Conservation (phyloP, 1,140 invertebrate genomes). For the Calycopis cecrops region DNA sequence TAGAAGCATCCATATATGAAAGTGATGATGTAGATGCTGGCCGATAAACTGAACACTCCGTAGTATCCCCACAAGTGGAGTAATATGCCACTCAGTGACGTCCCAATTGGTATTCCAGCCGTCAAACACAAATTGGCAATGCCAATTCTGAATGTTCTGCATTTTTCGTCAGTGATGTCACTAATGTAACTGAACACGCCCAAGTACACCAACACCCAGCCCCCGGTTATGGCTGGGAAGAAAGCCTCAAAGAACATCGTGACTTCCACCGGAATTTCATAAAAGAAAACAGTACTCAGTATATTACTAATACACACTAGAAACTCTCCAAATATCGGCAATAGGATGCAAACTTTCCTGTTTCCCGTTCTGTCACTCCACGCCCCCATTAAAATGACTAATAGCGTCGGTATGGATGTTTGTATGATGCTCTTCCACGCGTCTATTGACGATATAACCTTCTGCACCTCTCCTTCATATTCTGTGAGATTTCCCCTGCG, state of each 20-base stretch:
- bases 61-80: slow-evolving; percentile 65
- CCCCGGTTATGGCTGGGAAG: slow-evolving; percentile 74
- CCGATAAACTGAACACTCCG: slow-evolving; percentile 61
- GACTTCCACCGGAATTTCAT: slow-evolving; percentile 70
- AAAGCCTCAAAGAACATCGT: slow-evolving; percentile 74
- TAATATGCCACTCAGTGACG: slow-evolving; percentile 65
- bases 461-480: slow-evolving; percentile 73
- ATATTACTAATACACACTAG: slow-evolving; percentile 67
- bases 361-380: slow-evolving; percentile 78
- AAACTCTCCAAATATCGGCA: slow-evolving; percentile 75
- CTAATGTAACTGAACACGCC: slow-evolving; percentile 77
- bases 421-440: slow-evolving; percentile 76
- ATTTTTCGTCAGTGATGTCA: slow-evolving; percentile 74
- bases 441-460: slow-evolving; percentile 72
- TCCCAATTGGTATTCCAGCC: slow-evolving; percentile 64
- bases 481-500: slow-evolving; percentile 58
- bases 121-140: slow-evolving; percentile 75
- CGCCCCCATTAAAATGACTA: slow-evolving; percentile 78
- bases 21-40: slow-evolving; percentile 48
- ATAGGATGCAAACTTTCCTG: slow-evolving; percentile 76
- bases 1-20: slow-evolving; percentile 52
- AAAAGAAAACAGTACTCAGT: slow-evolving; percentile 72
- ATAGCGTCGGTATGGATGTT: slow-evolving; percentile 73
- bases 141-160: slow-evolving; percentile 75
- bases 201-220: slow-evolving; percentile 74